These are phyloP conservation scores for Vanessa cardui DNA, from an alignment of 2,888 invertebrate genomes.

Conservation along the genomic window DNA sequence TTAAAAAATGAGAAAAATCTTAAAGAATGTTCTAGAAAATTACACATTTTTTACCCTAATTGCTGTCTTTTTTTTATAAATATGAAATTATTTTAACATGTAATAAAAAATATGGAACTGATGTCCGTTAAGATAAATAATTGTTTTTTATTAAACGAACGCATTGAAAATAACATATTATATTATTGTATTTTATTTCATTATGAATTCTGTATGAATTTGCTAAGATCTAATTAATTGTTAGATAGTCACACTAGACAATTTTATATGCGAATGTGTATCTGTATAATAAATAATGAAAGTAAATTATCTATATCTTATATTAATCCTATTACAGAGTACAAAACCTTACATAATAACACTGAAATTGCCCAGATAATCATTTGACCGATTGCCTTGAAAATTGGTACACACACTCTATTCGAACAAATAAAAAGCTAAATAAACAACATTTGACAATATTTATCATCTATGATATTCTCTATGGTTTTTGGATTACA, in stretches of 20 bases:
- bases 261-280: conserved; percentile 73
- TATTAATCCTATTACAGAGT: neutral
- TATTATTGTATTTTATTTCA: conserved; percentile 47
- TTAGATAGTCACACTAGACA: conserved; percentile 72
- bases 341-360: no score
- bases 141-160: conserved; percentile 13
- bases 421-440: no score
- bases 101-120: conserved; percentile 1
- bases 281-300: conserved; percentile 67
- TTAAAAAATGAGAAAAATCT: no score
- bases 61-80: neutral
- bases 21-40: neutral
- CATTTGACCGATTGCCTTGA: no score
- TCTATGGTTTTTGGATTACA: no score
- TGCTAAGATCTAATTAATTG: conserved; percentile 60
- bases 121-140: conserved; percentile 23
- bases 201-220: conserved; percentile 52
- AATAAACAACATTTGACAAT: no score
- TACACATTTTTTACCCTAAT: neutral
- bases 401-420: no score
- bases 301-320: conserved; percentile 15
- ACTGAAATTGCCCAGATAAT: no score
- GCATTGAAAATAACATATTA: conserved; percentile 33
- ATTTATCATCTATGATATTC: no score
- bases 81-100: conserved; percentile 1